These are phyloP conservation scores for Lithobates pipiens DNA, from an alignment of 2,797 vertebrate genomes.

Conservation along the genomic window DNA sequence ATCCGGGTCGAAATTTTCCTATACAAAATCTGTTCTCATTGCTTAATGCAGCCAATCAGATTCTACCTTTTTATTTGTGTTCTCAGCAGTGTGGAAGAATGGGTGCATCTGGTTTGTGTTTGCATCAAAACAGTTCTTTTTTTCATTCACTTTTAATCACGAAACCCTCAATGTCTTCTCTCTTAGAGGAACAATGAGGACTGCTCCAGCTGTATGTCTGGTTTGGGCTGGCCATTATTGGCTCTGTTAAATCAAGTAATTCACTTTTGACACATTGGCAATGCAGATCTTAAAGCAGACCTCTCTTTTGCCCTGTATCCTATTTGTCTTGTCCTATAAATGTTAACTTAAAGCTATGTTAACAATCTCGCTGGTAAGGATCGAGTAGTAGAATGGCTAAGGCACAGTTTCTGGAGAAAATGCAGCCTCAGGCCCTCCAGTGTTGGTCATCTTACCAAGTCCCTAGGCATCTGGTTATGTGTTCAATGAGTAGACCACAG, in stretches of 20 bases:
- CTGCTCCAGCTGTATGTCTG: slow-evolving; percentile 48
- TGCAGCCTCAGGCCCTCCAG: background rate
- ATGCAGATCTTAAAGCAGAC: background rate
- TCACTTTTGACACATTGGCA: background rate
- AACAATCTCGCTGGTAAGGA: too few species aligned
- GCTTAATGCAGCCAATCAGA: background rate
- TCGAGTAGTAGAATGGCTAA: background rate
- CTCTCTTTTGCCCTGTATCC: too few species aligned
- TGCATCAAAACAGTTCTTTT: background rate
- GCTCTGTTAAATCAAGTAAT: background rate
- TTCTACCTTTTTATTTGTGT: background rate
- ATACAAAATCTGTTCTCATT: background rate
- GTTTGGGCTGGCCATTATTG: background rate
- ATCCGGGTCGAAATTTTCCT: background rate
- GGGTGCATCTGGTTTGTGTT: background rate
- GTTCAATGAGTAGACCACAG: too few species aligned
- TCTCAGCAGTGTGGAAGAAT: background rate
- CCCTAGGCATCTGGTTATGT: background rate
- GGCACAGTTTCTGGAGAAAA: background rate
- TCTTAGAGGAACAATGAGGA: slow-evolving; percentile 34
- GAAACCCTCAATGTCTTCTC: background rate
- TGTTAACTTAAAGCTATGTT: too few species aligned
- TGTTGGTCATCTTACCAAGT: background rate
- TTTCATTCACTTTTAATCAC: background rate
- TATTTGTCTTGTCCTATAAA: too few species aligned